Conservation (phyloP, 1,140 invertebrate species). For the Camponotus floridanus region DNA sequence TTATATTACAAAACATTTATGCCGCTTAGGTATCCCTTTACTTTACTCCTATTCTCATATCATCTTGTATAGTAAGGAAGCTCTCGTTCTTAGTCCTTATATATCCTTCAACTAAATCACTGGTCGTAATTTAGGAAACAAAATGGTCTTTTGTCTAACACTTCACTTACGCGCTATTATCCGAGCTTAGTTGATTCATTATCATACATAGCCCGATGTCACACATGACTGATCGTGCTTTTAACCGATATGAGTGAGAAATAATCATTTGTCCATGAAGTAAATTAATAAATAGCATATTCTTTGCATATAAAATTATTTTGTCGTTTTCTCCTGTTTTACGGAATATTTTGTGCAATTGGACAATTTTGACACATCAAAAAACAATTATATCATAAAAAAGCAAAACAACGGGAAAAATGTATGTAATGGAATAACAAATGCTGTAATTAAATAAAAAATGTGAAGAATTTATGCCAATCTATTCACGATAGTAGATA, state of each 20-base stretch:
- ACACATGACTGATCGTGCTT: neutral
- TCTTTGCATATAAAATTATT: slow-evolving; percentile 8
- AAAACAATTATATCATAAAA: neutral
- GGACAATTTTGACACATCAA: neutral
- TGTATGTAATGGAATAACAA: neutral
- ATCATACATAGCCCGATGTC: neutral
- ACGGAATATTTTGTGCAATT: neutral
- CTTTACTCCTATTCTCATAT: slow-evolving; percentile 17
- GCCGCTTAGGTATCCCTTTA: neutral
- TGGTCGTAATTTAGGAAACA: slow-evolving; percentile 58
- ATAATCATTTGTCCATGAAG: neutral
- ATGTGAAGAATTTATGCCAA: neutral
- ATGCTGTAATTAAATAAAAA: neutral
- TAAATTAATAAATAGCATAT: neutral
- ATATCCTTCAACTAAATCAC: slow-evolving; percentile 44
- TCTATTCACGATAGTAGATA: slow-evolving; percentile 21
- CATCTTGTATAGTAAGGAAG: neutral
- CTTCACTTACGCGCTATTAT: neutral
- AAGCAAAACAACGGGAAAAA: neutral
- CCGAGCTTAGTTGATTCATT: slow-evolving; percentile 1
- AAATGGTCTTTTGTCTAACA: slow-evolving; percentile 20
- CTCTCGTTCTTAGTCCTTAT: slow-evolving; percentile 33
- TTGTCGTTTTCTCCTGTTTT: too few species aligned
- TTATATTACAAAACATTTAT: slow-evolving; percentile 50
- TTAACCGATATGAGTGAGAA: neutral